Evolutionary conservation across 2,797 vertebrate genomes (phyloP).

Genomic region (Vultur gryphus): DNA sequence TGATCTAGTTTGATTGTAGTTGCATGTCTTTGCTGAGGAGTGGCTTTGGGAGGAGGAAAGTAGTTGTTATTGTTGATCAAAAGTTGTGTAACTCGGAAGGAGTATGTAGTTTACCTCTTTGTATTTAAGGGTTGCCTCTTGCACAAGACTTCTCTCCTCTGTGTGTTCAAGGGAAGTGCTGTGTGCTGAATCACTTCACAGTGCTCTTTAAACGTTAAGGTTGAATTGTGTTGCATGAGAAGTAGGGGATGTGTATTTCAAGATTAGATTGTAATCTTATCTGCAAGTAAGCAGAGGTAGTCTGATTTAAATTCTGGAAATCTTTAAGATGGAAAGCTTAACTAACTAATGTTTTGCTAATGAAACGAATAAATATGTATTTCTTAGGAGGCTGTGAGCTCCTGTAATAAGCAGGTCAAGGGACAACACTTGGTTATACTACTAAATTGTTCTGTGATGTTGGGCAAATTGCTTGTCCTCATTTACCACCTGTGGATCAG

Average conservation of each 20-base stretch:
- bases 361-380: neutral
- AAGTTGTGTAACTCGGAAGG: neutral
- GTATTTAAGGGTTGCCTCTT: neutral
- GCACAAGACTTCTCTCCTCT: neutral
- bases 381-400: neutral
- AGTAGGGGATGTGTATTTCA: neutral
- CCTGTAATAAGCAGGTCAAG: neutral
- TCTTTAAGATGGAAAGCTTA: neutral
- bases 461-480: neutral
- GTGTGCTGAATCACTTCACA: constrained; percentile 21
- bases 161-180: neutral
- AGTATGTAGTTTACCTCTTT: neutral
- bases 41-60: constrained; percentile 19
- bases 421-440: neutral
- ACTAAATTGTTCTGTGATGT: neutral
- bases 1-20: neutral
- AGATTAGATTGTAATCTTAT: constrained; percentile 57
- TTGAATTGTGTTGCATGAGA: constrained; percentile 26
- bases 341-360: neutral
- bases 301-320: constrained; percentile 7
- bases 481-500: neutral
- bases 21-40: constrained; percentile 29
- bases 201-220: neutral
- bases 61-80: constrained; percentile 25
- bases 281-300: neutral